phyloP scores from a whole-genome alignment of 2,113 vertebrate genomes.

The Apus apus region DNA sequence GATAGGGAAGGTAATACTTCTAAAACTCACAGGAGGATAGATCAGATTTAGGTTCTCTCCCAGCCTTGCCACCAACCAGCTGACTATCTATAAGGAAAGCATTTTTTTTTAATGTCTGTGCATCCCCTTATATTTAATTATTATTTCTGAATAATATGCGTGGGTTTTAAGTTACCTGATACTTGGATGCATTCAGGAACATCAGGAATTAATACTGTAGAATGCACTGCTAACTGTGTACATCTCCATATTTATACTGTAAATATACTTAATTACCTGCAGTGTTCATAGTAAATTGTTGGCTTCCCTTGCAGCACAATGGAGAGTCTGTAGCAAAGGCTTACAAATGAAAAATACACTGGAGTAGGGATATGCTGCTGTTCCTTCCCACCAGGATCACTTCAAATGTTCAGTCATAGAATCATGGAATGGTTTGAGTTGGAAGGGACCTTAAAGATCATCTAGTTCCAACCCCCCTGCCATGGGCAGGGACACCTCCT shows the following conservation, averaged over 20 bases:
- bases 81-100: neutral
- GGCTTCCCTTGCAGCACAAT: neutral
- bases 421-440: too few species aligned
- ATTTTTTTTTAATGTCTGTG: neutral
- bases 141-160: neutral
- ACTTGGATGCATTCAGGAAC: neutral
- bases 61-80: neutral
- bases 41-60: neutral
- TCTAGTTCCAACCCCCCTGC: too few species aligned
- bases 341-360: neutral
- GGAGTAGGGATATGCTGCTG: too few species aligned
- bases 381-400: neutral
- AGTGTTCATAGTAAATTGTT: neutral
- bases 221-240: neutral
- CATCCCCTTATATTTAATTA: neutral
- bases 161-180: neutral
- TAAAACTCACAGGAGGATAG: neutral
- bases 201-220: neutral
- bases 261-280: neutral
- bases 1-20: neutral
- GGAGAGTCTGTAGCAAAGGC: neutral
- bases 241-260: neutral
- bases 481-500: too few species aligned
- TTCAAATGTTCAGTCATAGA: too few species aligned
- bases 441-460: too few species aligned